Evolutionary conservation across 2,888 invertebrate species (phyloP), one percentile per base, ranked within the genome.

Genomic region (Netelia fuscicornis): DNA sequence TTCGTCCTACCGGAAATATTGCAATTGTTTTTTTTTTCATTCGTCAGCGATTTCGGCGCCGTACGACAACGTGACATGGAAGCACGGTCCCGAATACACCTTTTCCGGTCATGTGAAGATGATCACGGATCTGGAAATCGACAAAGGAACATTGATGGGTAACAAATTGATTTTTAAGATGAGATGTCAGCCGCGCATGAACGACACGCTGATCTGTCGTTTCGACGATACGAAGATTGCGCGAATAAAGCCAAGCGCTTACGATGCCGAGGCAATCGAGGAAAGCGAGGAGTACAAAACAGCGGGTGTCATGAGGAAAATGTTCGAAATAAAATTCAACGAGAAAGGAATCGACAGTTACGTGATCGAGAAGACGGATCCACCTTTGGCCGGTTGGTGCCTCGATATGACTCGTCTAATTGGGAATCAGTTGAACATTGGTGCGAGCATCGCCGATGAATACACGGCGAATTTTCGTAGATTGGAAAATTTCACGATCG

Each of bases 371-470:
- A 84, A 87, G 2, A 48, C 48, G 6, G 80, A 87, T 5, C 84
- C 85, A 6, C 81, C 83, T 0, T 9, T 86, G 23, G 42, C 85
- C 1, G 58, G 83, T n/a, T 86, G 85, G 81, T 75, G 81, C 8
- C 65, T 89, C 9, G 88, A 91, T 72, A 88, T 90, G 84, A 87
- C 88, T 5, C 74, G 89, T n/a, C 75, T 89, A 2, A 84, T 90
- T 6, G 83, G 86, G 1, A 89, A 88, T 80, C 91, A 90, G 52
- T 75, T 91, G 42, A 89, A 81, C 81, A 77, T 89, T n/a, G 90
- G 90, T 0, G 72, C 85, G 13, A 87, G 84, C 17, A 68, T 88
- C 2, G 86, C 86, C 0, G 86, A 88, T 11, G 67, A 70, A 13
- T 68, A 58, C 30, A 75, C 58, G 13, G n/a, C 71, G 9, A 48